These are phyloP conservation scores for Sialia sialis DNA, from an alignment of 2,113 vertebrate genomes.

Conservation along the genomic window DNA sequence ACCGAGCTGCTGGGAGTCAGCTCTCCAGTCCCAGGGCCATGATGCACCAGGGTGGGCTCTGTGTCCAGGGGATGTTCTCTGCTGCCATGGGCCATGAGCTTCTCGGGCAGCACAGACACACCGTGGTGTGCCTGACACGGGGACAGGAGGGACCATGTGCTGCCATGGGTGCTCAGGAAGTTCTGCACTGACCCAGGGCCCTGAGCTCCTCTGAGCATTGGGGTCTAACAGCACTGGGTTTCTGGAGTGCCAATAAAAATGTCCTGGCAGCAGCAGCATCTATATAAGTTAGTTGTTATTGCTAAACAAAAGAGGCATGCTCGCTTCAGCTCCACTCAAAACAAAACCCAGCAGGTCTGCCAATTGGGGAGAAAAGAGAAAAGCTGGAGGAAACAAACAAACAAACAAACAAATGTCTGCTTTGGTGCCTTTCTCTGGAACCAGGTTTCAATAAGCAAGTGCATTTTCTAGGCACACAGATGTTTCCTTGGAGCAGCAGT, in stretches of 20 bases:
- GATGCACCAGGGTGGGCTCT: rapidly evolving
- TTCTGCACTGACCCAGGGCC: neutral
- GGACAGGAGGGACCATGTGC: rapidly evolving
- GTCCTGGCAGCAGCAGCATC: conserved; percentile 21
- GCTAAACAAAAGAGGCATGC: conserved; percentile 44
- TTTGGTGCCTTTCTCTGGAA: neutral
- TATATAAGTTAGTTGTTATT: conserved; percentile 41
- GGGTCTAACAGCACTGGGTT: neutral
- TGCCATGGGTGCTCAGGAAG: neutral
- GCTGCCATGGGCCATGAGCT: rapidly evolving
- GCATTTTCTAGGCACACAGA: neutral
- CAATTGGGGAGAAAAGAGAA: neutral
- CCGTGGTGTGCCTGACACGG: rapidly evolving
- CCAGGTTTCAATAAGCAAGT: conserved; percentile 1
- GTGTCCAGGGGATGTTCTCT: neutral
- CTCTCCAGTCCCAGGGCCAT: rapidly evolving
- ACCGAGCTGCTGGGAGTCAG: rapidly evolving
- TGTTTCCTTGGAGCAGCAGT: neutral
- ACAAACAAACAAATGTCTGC: neutral
- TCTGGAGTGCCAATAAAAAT: conserved; percentile 43
- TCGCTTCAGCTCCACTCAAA: neutral
- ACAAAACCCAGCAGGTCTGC: conserved; percentile 29
- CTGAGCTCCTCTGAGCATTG: neutral
- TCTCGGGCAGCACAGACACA: neutral
- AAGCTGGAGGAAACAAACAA: conserved; percentile 1